phyloP scores from a whole-genome alignment of 2,797 vertebrate genomes.

The Phataginus tricuspis region DNA sequence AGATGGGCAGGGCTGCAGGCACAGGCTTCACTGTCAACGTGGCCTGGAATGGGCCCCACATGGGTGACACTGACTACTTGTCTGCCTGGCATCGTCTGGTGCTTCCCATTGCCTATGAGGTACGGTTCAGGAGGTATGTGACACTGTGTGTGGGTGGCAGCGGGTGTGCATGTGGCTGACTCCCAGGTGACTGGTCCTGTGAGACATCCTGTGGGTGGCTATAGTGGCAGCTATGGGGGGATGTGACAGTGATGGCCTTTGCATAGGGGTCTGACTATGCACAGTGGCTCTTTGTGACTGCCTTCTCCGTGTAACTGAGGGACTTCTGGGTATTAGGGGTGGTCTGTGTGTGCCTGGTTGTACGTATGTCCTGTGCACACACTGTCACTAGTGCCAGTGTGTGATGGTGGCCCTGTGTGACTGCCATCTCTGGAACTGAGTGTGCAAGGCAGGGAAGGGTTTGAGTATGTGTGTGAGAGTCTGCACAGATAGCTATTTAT shows the following conservation, averaged over 20 bases:
- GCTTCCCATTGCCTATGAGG: slow-evolving; percentile 93
- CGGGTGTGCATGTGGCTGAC: background rate
- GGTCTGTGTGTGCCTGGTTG: background rate
- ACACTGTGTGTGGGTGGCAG: background rate
- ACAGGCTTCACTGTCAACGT: slow-evolving; percentile 93
- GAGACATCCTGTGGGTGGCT: background rate
- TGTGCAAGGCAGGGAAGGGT: background rate
- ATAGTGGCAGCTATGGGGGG: background rate
- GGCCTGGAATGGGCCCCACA: slow-evolving; percentile 90
- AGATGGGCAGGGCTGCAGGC: slow-evolving; percentile 87
- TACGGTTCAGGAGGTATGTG: slow-evolving; percentile 63
- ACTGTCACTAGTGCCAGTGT: background rate
- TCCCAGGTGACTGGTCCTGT: background rate
- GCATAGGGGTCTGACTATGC: background rate
- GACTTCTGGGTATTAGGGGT: background rate
- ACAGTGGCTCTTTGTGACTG: background rate
- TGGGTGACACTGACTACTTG: slow-evolving; percentile 93
- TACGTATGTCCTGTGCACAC: background rate
- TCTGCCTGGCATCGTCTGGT: slow-evolving; percentile 91
- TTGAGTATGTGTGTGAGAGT: background rate
- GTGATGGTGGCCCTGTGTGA: background rate
- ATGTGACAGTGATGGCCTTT: background rate
- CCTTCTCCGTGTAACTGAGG: background rate
- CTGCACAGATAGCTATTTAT: background rate
- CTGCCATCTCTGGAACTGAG: background rate